Evolutionary conservation across 2,888 invertebrate species (phyloP), one percentile per base, ranked within the genome.

Genomic region (Cryptocheilus praepositus): DNA sequence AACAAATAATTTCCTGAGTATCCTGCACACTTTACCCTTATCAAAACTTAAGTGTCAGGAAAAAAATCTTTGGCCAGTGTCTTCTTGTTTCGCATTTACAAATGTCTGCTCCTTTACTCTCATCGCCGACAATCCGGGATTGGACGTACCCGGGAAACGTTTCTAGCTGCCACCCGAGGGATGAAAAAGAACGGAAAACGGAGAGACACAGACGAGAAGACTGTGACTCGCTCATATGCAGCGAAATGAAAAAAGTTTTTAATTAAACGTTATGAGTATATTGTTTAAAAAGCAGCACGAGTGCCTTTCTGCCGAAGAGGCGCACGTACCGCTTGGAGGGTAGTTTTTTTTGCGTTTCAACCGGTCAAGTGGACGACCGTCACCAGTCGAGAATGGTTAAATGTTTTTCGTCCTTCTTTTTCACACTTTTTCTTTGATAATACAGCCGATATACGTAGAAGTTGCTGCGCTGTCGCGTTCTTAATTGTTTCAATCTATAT

Each of bases 251-350:
- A 74, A 72, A 67, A 70, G 62, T 64, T 74, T 74, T 72, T 72
- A 74, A 74, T 74, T 74, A 72, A 72, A 74, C 66, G 59, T 74
- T 70, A 62, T 62, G 69, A 69, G 65, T 74, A 64, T 70, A 64
- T 67, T 57, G 56, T 66, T 46, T 57, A 36, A 64, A 64, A 67
- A 62, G 64, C 64, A 18, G 19, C n/a, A 13, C 16, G 18, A 13
- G 11, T 2, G 13, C 44, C n/a, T 57, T 44, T n/a, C 21, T 44
- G 22, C 13, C 16, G 49, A 7, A 7, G 45, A 45, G 45, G 49
- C 49, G 16, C 16, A 16, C 49, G n/a, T 49, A 2, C 8, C 16
- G 3, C 45, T 45, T 16, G 3, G n/a, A n/a, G n/a, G n/a, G n/a
- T n/a, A n/a, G 2, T 45, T 16, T 45, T 45, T 45, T 7, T 45